Conservation (phyloP, 2,797 vertebrate genomes). For the Malurus leucopterus region DNA sequence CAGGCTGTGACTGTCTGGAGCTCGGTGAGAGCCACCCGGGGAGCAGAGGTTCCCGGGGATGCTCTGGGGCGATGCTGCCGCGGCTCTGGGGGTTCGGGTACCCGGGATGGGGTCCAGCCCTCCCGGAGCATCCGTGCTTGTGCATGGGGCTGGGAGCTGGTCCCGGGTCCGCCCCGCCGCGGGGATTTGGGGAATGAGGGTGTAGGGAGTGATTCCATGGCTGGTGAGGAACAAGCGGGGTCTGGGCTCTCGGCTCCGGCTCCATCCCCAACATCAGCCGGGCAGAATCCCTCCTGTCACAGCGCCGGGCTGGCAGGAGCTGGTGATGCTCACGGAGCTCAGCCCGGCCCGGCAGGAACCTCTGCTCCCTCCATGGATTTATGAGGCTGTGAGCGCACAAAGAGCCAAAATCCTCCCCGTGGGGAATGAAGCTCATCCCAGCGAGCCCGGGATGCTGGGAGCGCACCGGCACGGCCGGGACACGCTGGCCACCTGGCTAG, state of each 20-base stretch:
- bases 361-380: not conserved
- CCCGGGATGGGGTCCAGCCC: accelerated
- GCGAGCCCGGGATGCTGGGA: not conserved
- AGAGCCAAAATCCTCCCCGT: not conserved
- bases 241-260: not conserved
- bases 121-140: not conserved
- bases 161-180: accelerated
- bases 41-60: not conserved
- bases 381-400: not conserved
- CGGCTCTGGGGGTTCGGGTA: accelerated
- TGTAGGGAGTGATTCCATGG: accelerated
- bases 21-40: accelerated
- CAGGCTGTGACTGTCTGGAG: not conserved
- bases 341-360: not conserved
- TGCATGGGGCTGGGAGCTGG: not conserved
- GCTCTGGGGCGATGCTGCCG: not conserved
- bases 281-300: not conserved
- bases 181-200: not conserved
- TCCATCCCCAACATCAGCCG: accelerated
- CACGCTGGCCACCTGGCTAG: accelerated
- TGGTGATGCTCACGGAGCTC: accelerated
- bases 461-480: accelerated
- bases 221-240: not conserved
- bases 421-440: not conserved
- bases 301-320: not conserved